Conservation (phyloP, 2,113 vertebrate species). For the Onychostruthus taczanowskii region DNA sequence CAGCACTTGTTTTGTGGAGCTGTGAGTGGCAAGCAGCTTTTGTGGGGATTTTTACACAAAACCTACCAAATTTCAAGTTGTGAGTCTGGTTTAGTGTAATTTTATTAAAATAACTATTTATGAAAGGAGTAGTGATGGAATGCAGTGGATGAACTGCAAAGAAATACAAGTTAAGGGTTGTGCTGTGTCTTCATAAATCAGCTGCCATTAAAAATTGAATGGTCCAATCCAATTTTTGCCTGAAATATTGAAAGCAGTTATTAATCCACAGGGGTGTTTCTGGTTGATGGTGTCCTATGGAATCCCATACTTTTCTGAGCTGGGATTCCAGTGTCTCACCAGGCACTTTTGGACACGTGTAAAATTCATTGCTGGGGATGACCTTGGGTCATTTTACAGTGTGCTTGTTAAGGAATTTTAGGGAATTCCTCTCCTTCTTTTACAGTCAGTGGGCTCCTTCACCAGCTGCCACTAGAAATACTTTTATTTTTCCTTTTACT, state of each 20-base stretch:
- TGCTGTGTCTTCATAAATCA: neutral
- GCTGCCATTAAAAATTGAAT: neutral
- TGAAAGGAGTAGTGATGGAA: neutral
- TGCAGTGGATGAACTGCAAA: neutral
- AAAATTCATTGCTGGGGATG: neutral
- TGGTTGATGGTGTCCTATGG: neutral
- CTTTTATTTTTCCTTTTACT: neutral
- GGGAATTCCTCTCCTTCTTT: neutral
- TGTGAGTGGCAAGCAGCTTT: neutral
- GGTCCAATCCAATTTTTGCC: neutral
- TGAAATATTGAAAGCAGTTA: neutral
- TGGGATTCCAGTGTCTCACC: neutral
- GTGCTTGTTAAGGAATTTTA: neutral
- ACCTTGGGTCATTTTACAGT: rapidly evolving
- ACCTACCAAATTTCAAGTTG: neutral
- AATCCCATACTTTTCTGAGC: neutral
- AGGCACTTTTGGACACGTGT: rapidly evolving
- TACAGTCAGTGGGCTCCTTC: neutral
- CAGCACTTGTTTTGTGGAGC: neutral
- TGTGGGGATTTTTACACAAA: neutral
- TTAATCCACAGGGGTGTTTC: neutral
- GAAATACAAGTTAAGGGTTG: neutral
- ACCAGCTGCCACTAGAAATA: neutral
- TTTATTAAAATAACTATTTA: neutral
- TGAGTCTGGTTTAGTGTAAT: neutral